phyloP scores from a whole-genome alignment of 2,888 invertebrate genomes.

The Salticus scenicus region DNA sequence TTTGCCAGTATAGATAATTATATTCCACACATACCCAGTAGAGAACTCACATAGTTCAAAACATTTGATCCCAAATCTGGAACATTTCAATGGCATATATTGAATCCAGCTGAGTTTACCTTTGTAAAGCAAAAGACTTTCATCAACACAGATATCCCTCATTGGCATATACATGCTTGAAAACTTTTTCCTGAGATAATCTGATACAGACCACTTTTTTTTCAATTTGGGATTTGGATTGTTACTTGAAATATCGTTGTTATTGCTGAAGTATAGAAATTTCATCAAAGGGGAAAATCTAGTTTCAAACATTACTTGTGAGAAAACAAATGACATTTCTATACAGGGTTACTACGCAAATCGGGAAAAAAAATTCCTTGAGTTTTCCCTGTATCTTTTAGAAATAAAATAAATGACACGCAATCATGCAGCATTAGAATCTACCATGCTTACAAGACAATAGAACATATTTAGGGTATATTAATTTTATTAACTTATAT shows the following conservation, averaged over 20 bases:
- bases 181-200: slow-evolving; percentile 8
- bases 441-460: too few relatives aligned
- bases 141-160: slow-evolving; percentile 20
- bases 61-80: slow-evolving; percentile 4
- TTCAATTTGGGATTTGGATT: slow-evolving; percentile 5
- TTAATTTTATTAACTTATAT: too few relatives aligned
- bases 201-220: slow-evolving; percentile 29
- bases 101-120: slow-evolving; percentile 11
- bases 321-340: too few relatives aligned
- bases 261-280: slow-evolving; percentile 33
- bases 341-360: too few relatives aligned
- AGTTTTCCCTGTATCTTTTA: too few relatives aligned
- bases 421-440: too few relatives aligned
- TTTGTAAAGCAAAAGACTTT: slow-evolving; percentile 16
- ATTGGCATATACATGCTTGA: slow-evolving; percentile 1
- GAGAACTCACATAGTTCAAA: neutral
- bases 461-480: too few relatives aligned
- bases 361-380: too few relatives aligned
- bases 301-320: neutral
- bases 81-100: neutral
- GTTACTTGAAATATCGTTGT: neutral
- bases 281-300: slow-evolving; percentile 12
- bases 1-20: neutral
- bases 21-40: neutral
- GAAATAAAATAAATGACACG: too few relatives aligned